A percentile compares a stretch with the other conserved stretches of the same genome.
Conservation (phyloP, 2,888 invertebrate species). For the Drosophila diplacantha region DNA sequence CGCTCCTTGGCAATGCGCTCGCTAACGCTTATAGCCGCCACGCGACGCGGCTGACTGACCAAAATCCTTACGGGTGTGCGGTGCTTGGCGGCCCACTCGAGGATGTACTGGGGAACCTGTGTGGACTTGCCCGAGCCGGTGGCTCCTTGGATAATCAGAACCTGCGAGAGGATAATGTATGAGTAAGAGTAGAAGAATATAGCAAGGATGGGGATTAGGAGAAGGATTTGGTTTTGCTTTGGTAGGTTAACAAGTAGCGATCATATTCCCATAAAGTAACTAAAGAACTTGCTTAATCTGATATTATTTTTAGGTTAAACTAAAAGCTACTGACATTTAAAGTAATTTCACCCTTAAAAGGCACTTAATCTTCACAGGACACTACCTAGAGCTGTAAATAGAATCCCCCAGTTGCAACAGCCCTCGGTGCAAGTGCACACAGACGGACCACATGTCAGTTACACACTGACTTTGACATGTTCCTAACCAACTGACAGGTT, state of each 20-base stretch:
- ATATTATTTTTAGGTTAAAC: not conserved
- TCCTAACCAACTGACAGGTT: not conserved
- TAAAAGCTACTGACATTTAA: not conserved
- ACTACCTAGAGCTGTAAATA: not conserved
- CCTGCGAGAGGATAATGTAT: conserved; percentile 76
- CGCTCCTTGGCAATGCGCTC: conserved; percentile 89
- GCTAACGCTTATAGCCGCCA: conserved; percentile 93
- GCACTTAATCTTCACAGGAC: not conserved
- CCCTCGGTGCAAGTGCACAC: no score
- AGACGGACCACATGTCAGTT: no score
- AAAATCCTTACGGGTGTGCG: conserved; percentile 87
- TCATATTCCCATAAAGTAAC: not conserved
- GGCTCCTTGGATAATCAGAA: conserved; percentile 87
- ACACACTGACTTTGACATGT: not conserved
- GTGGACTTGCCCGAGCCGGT: conserved; percentile 98
- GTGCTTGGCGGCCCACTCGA: conserved; percentile 84
- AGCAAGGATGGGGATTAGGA: not conserved
- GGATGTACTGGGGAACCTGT: conserved; percentile 94
- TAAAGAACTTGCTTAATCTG: not conserved
- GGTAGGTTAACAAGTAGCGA: not conserved
- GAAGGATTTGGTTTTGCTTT: not conserved
- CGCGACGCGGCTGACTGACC: conserved; percentile 94
- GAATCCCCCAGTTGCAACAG: no score
- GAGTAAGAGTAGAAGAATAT: not conserved
- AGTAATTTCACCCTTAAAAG: not conserved